Evolutionary conservation across 2,888 invertebrate species (phyloP), one percentile per base, ranked within the genome.

Genomic region (Epirrhoe tristata): DNA sequence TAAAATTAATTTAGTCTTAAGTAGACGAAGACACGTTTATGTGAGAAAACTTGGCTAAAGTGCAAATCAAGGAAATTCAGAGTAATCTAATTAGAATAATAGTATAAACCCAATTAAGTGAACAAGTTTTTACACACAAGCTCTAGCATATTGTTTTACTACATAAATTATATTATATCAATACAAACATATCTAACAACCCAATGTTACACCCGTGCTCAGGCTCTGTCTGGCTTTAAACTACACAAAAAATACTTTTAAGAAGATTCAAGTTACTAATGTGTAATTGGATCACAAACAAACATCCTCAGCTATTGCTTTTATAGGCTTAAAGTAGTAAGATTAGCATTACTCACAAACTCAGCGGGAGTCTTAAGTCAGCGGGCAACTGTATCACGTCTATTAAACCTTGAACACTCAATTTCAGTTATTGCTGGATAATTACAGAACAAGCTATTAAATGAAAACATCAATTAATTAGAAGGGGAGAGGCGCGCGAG

Each of bases 391-490:
- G 78, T 81, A 84, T 76, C 86, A 87, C 77, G 77, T 81, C 82
- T 82, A 85, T 85, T 86, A 86, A 86, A 83, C 79, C 82, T 84
- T 83, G 83, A 85, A 83, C 90, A 89, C 91, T 86, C 85, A 87
- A 88, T 89, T 87, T 86, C 81, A 84, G 81, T 87, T 85, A 86
- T 86, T 84, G 81, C 82, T 81, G 80, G 81, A 85, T 88, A 90
- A 91, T 91, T 90, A 92, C 83, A 85, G 84, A 84, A 89, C 88
- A 87, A 86, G 88, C 87, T 86, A 90, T 90, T 89, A 90, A 92
- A 91, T 91, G 86, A 91, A 91, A 90, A 91, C 89, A 89, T 92
- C 90, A 91, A 93, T 93, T 92, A 93, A 92, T 92, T 91, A 91
- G 83, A 88, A 88, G 85, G 86, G 86, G 88, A 89, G 89, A 89